Evolutionary conservation across 92 coral and sea anemone genomes (phyloP), one percentile per base, ranked within the genome.

Genomic region (Ricordea florida): DNA sequence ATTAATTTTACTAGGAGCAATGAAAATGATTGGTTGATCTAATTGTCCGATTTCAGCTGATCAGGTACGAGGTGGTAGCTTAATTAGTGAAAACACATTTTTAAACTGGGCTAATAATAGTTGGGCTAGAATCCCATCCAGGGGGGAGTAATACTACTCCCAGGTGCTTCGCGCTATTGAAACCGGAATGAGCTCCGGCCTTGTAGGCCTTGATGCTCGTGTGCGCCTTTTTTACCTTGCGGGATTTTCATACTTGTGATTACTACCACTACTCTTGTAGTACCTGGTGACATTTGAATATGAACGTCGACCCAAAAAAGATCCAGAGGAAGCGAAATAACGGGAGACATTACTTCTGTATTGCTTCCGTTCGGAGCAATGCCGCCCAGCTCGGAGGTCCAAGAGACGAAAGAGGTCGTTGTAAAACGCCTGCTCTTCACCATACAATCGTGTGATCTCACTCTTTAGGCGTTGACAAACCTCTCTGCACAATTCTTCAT

Each of bases 271-370:
- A n/a, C n/a, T n/a, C n/a, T n/a, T n/a, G n/a, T n/a, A n/a, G n/a
- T 8, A 89, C 94, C 94, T 89, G 94, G 80, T 89, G 94, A 36
- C 90, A 79, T 30, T 89, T 89, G 43, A 89, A 89, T n/a, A n/a
- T n/a, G n/a, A n/a, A n/a, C n/a, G n/a, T 26, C 45, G n/a, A 29
- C 27, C 13, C 57, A 4, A 21, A 15, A 0, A 50, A 0, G 27
- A 18, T 4, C 16, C 32, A 45, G 15, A 35, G 44, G 57, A 20
- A 5, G 16, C 47, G 16, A 15, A 40, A 30, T 2, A 11, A 18
- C 29, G 32, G 2, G 37, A 16, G 14, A 66, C 13, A 1, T 20
- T 46, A 45, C 33, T 13, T 40, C 42, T 40, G 77, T 70, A 40
- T 38, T 18, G 31, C 3, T 52, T 38, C 1, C 42, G 77, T 7